Conservation (phyloP, 2,113 vertebrate genomes). For the Spea bombifrons region DNA sequence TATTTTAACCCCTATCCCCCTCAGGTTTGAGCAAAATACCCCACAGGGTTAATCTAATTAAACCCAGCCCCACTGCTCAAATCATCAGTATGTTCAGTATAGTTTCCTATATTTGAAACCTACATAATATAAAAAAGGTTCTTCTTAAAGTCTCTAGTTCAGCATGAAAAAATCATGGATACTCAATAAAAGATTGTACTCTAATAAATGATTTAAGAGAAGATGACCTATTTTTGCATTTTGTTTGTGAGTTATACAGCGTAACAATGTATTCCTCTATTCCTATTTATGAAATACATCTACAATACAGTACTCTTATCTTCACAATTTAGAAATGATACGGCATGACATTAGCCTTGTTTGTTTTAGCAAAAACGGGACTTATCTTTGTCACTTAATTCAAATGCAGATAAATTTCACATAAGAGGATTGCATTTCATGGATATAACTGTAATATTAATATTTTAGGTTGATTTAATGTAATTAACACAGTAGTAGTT, state of each 20-base stretch:
- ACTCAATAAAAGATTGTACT: neutral
- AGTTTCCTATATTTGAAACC: too few species aligned
- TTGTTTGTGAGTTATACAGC: neutral
- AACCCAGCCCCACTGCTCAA: too few species aligned
- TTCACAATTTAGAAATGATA: slow-evolving; percentile 33
- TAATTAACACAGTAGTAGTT: slow-evolving; percentile 30
- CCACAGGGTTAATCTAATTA: too few species aligned
- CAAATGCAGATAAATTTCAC: slow-evolving; percentile 25
- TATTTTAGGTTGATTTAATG: slow-evolving; percentile 1
- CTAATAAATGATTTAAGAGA: neutral
- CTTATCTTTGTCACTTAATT: slow-evolving; percentile 42
- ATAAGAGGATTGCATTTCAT: slow-evolving; percentile 42
- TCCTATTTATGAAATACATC: neutral
- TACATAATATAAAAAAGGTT: too few species aligned
- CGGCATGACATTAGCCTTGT: slow-evolving; percentile 22
- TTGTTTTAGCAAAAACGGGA: slow-evolving; percentile 22
- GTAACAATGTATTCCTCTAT: neutral
- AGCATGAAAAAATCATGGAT: neutral
- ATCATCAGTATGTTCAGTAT: too few species aligned
- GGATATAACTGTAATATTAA: slow-evolving; percentile 17
- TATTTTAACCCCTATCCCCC: too few species aligned
- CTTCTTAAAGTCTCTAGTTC: too few species aligned
- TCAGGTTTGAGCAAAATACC: too few species aligned
- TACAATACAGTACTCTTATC: neutral
- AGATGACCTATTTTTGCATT: neutral